phyloP scores from a whole-genome alignment of 2,797 vertebrate species.

The Pangasius djambal region DNA sequence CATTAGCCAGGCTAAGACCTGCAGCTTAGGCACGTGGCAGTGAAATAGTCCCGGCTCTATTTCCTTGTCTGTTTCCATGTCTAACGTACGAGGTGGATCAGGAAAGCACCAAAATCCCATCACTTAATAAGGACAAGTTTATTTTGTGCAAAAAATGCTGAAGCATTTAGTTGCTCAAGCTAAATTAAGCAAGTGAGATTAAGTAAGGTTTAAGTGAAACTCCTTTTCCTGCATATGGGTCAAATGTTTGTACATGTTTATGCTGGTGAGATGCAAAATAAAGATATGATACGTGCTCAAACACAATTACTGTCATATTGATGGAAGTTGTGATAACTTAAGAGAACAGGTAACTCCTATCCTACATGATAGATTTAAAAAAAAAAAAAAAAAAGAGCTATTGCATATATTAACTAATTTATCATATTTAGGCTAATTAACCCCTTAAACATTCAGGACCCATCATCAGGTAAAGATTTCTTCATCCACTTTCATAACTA shows the following conservation, averaged over 20 bases:
- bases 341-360: too few relatives aligned
- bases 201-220: not conserved
- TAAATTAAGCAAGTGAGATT: not conserved
- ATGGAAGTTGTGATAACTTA: too few relatives aligned
- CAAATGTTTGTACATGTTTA: not conserved
- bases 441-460: not conserved
- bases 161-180: not conserved
- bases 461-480: too few relatives aligned
- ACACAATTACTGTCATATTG: not conserved
- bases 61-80: not conserved
- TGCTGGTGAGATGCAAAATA: not conserved
- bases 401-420: too few relatives aligned
- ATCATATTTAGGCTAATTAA: not conserved
- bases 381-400: too few relatives aligned
- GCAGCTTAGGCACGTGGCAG: not conserved
- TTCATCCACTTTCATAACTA: too few relatives aligned
- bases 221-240: not conserved
- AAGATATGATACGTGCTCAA: not conserved
- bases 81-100: not conserved
- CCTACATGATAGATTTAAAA: too few relatives aligned
- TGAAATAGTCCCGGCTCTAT: not conserved
- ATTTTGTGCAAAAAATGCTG: not conserved
- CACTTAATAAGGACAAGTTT: not conserved
- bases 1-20: conserved; percentile 7
- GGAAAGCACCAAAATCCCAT: not conserved